Percentiles rank a stretch among this genome's conserved stretches.
Evolutionary conservation across 2,113 vertebrate species (phyloP).

Genomic region (Alces alces): DNA sequence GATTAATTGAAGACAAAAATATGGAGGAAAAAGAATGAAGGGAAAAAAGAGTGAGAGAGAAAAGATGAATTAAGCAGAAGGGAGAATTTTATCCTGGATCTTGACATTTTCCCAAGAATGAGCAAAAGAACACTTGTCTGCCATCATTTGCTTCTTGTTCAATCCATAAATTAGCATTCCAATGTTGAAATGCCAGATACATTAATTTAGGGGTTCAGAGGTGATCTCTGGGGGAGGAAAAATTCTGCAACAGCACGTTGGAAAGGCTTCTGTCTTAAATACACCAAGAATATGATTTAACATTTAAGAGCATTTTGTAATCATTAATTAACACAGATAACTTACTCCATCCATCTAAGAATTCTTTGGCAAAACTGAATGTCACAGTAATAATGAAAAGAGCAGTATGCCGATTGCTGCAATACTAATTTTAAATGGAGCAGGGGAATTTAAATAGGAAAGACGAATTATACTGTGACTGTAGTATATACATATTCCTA

Average conservation of each 20-base stretch:
- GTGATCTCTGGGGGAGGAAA: background rate
- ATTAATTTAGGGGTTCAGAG: background rate
- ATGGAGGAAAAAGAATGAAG: background rate
- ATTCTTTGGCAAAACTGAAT: conserved; percentile 1
- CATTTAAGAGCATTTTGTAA: conserved; percentile 10
- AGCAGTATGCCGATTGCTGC: background rate
- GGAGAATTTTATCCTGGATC: background rate
- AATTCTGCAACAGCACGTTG: background rate
- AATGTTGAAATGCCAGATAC: background rate
- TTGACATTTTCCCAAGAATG: background rate
- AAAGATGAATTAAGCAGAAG: background rate
- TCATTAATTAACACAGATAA: conserved; percentile 39
- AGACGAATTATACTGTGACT: background rate
- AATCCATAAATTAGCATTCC: background rate
- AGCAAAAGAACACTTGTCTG: background rate
- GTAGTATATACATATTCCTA: background rate
- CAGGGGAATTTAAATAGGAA: background rate
- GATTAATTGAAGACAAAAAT: background rate
- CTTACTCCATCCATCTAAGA: background rate
- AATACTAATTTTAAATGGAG: background rate
- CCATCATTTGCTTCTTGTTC: background rate
- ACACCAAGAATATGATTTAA: conserved; percentile 6
- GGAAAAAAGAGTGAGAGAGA: background rate
- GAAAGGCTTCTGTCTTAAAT: conserved; percentile 1
- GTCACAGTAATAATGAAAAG: background rate